These are phyloP conservation scores for Butorides virescens DNA, from an alignment of 2,113 vertebrate genomes.

Conservation along the genomic window DNA sequence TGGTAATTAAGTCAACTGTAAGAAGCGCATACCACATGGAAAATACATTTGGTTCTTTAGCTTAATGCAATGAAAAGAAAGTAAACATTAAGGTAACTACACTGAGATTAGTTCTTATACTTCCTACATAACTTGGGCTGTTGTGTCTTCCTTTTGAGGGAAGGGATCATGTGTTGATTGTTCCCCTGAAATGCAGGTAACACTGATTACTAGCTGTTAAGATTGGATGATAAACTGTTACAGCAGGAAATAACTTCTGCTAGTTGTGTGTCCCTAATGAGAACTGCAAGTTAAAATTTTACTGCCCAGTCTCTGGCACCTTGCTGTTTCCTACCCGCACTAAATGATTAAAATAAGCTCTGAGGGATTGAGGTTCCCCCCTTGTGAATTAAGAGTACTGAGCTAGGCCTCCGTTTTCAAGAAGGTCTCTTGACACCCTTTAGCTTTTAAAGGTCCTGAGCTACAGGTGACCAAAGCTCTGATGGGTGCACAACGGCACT, in stretches of 20 bases:
- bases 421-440: fast-evolving
- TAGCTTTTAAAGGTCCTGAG: too few species aligned
- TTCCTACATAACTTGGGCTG: neutral
- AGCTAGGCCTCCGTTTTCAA: fast-evolving
- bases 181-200: neutral
- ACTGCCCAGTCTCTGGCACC: neutral
- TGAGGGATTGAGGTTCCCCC: fast-evolving
- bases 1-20: neutral
- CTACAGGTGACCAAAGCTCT: neutral
- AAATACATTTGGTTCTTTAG: neutral
- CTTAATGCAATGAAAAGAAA: neutral
- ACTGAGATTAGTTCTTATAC: neutral
- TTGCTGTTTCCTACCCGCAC: neutral
- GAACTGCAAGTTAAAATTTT: neutral
- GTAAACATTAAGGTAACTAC: neutral
- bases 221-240: neutral
- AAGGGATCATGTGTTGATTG: fast-evolving
- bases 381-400: neutral
- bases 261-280: neutral
- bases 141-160: neutral
- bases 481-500: fast-evolving
- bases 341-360: neutral
- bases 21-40: neutral
- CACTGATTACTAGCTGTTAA: neutral
- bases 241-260: neutral